A percentile compares a stretch with the other conserved stretches of the same genome.
Evolutionary conservation across 1,140 invertebrate genomes (phyloP).

Genomic region (Marisa cornuarietis): DNA sequence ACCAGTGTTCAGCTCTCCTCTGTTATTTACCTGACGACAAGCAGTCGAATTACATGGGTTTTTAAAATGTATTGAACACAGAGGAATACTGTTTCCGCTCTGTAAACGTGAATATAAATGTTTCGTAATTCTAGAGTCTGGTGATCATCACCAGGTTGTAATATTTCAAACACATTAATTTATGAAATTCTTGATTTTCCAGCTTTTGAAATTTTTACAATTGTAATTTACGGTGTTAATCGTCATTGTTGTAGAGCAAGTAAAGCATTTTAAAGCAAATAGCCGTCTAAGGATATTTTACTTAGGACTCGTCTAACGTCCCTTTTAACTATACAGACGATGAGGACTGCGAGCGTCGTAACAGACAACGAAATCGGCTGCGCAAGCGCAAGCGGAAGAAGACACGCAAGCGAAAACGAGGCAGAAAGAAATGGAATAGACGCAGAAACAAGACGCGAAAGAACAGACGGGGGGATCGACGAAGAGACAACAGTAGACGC

Average conservation of each 20-base stretch:
- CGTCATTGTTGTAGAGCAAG: no score
- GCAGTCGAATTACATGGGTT: not conserved
- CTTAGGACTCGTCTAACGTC: no score
- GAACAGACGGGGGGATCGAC: not conserved
- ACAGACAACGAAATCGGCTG: slow-evolving; percentile 14
- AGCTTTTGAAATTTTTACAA: no score
- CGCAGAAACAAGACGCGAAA: slow-evolving; percentile 6
- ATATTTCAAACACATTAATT: no score
- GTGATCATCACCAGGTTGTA: no score
- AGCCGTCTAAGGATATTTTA: no score
- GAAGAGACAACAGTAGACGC: not conserved
- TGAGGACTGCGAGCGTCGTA: slow-evolving; percentile 25
- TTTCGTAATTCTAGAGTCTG: no score
- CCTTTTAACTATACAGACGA: not conserved
- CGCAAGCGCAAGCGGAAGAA: slow-evolving; percentile 23
- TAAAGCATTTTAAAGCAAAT: no score
- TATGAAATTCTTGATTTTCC: no score
- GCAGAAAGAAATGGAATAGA: slow-evolving; percentile 16
- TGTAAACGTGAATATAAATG: not conserved
- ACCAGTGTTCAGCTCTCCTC: not conserved
- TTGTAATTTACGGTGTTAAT: no score
- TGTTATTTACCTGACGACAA: not conserved
- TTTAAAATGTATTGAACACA: no score
- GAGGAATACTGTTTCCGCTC: not conserved
- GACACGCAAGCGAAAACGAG: slow-evolving; percentile 19